Evolutionary conservation across 2,888 invertebrate genomes (phyloP).

Genomic region (Epsilonema sp.): DNA sequence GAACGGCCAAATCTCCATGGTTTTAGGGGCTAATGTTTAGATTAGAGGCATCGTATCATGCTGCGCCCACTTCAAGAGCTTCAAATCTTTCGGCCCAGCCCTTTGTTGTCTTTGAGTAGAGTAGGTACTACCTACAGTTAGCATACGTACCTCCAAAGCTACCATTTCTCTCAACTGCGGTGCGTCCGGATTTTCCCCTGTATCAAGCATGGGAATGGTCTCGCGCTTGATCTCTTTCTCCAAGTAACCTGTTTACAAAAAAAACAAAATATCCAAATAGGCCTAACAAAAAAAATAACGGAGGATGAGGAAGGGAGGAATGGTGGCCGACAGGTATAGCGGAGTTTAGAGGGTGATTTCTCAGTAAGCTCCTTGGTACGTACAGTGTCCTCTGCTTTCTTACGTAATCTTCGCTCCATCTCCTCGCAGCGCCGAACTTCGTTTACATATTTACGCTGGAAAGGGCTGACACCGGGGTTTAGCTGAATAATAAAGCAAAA

Average conservation of each 20-base stretch:
- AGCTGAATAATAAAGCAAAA: constrained; percentile 41
- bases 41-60: too few relatives aligned
- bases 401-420: constrained; percentile 43
- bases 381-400: constrained; percentile 3
- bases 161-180: constrained; percentile 97
- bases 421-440: constrained; percentile 94
- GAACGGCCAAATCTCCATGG: too few relatives aligned
- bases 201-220: constrained; percentile 84
- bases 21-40: too few relatives aligned
- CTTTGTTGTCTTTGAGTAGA: too few relatives aligned
- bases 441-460: constrained; percentile 93
- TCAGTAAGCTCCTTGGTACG: too few relatives aligned
- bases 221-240: constrained; percentile 92
- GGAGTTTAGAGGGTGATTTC: too few relatives aligned
- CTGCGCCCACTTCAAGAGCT: neutral
- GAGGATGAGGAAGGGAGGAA: too few relatives aligned
- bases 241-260: constrained; percentile 43
- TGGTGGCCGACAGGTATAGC: too few relatives aligned
- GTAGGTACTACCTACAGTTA: too few relatives aligned
- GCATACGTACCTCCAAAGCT: constrained; percentile 60
- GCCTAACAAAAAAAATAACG: neutral
- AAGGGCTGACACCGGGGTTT: constrained; percentile 89
- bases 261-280: neutral
- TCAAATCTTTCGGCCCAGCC: neutral
- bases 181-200: constrained; percentile 92